Conservation (phyloP, 2,797 vertebrate genomes). For the Australoheros facetus region DNA sequence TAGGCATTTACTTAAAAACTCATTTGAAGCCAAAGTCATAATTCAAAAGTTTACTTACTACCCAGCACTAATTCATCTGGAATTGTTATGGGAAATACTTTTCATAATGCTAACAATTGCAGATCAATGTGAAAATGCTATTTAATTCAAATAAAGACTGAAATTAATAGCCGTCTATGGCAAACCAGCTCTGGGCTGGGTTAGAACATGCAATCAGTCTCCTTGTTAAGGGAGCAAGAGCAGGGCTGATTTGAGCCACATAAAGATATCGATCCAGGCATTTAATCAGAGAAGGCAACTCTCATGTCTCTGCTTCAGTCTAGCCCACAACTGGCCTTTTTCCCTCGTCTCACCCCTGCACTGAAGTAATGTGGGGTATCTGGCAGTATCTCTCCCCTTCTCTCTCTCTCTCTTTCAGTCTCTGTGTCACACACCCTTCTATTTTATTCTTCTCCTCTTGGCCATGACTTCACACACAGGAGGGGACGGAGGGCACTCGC, state of each 20-base stretch:
- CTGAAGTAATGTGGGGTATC: slow-evolving; percentile 13
- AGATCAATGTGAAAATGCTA: slow-evolving; percentile 63
- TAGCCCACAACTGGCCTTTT: slow-evolving; percentile 7
- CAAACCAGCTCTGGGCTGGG: slow-evolving; percentile 43
- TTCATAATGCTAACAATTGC: slow-evolving; percentile 35
- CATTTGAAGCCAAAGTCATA: too few relatives aligned
- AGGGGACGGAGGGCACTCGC: background rate
- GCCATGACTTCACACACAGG: slow-evolving; percentile 23
- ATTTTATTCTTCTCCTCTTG: slow-evolving; percentile 14
- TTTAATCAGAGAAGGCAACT: slow-evolving; percentile 50
- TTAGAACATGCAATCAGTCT: slow-evolving; percentile 44
- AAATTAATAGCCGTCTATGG: slow-evolving; percentile 53
- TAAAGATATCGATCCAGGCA: slow-evolving; percentile 58
- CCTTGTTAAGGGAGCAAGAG: background rate
- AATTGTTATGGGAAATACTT: slow-evolving; percentile 43
- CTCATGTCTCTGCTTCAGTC: slow-evolving; percentile 24
- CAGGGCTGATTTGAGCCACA: slow-evolving; percentile 39
- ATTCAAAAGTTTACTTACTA: too few relatives aligned
- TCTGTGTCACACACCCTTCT: slow-evolving; percentile 12
- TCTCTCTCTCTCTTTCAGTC: slow-evolving; percentile 10
- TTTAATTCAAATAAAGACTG: slow-evolving; percentile 45
- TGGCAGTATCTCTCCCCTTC: slow-evolving; percentile 12
- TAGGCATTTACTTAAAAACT: too few relatives aligned
- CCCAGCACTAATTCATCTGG: background rate
- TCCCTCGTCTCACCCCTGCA: slow-evolving; percentile 5